Base-by-base conservation (phyloP, 2,888 invertebrate genomes). In the Eurois occulta region DNA sequence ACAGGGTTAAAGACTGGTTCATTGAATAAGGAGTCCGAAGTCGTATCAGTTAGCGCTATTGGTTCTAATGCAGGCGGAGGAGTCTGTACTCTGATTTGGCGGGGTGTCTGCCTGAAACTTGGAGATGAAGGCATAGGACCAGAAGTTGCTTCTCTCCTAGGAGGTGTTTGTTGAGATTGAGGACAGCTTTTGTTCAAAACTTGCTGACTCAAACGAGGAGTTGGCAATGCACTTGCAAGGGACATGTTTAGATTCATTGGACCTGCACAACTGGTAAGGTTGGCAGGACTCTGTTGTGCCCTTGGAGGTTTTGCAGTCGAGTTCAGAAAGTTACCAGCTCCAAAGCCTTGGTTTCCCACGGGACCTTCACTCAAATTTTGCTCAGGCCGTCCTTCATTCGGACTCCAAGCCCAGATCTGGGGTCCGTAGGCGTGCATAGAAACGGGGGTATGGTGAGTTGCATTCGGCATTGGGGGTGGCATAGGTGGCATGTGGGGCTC, bases 1-100 rank as follows among this genome's bases (percentile, higher is more conserved):
- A 62, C n/a, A 0, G 77, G 78, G 38, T 72, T 73, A 48, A 69
- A 75, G n/a, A 68, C 6, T 46, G 85, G 81, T 4, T 70, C 66
- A 68, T 75, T 70, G 41, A 88, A 86, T 6, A 77, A 32, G 10
- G 81, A 73, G 7, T 86, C 83, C 0, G 86, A 71, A 28, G 78
- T 79, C 6, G 32, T 16, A 48, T 83, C 66, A 1, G 5, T 43
- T 38, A 35, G 2, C 0, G 60, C 4, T 38, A 28, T 11, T 1
- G 28, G 16, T 13, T 48, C 71, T 28, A 66, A 52, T 48, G 32
- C 13, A 6, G 10, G 10, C 8, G 74, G 79, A 43, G 60, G 81
- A 43, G 60, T 48, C 60, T 68, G 85, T 32, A 32, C 60, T 1
- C 13, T 70, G 18, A 84, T 71, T 64, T 80, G 85, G 11, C 81